phyloP scores from a whole-genome alignment of 2,797 vertebrate species.

The Lagocephalus sceleratus region DNA sequence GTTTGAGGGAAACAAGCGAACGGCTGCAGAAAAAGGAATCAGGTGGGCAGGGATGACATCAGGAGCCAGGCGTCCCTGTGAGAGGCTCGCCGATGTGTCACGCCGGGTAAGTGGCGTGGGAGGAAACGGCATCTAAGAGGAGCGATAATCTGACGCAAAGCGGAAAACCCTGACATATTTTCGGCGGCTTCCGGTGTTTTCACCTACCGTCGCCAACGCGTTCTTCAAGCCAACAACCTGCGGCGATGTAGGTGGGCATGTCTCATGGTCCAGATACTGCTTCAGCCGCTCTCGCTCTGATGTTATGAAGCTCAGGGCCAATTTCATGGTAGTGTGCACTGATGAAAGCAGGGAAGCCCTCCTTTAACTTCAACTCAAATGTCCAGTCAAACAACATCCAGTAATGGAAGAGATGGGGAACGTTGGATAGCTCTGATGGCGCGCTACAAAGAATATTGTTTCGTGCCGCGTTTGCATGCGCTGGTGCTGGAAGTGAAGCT shows the following conservation, averaged over 20 bases:
- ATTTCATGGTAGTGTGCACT: slow-evolving; percentile 92
- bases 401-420: slow-evolving; percentile 1
- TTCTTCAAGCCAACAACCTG: slow-evolving; percentile 91
- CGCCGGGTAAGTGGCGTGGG: slow-evolving; percentile 35
- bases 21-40: slow-evolving; percentile 8
- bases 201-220: slow-evolving; percentile 80
- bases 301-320: slow-evolving; percentile 83
- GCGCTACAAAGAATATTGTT: slow-evolving; percentile 2
- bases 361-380: background rate
- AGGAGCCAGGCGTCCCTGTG: slow-evolving; percentile 29
- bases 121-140: slow-evolving; percentile 22
- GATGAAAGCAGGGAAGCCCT: slow-evolving; percentile 12
- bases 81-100: slow-evolving; percentile 44
- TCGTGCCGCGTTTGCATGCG: slow-evolving; percentile 4
- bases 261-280: slow-evolving; percentile 84
- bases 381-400: slow-evolving; percentile 2
- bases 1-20: background rate
- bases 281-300: slow-evolving; percentile 87
- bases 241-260: slow-evolving; percentile 79
- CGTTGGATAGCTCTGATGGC: slow-evolving; percentile 10
- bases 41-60: slow-evolving; percentile 41
- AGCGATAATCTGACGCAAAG: slow-evolving; percentile 8
- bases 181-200: slow-evolving; percentile 1
- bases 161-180: slow-evolving; percentile 9
- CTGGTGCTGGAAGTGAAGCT: slow-evolving; percentile 2